These are phyloP conservation scores for Saguinus midas DNA, from an alignment of 2,113 vertebrate genomes.

Conservation along the genomic window DNA sequence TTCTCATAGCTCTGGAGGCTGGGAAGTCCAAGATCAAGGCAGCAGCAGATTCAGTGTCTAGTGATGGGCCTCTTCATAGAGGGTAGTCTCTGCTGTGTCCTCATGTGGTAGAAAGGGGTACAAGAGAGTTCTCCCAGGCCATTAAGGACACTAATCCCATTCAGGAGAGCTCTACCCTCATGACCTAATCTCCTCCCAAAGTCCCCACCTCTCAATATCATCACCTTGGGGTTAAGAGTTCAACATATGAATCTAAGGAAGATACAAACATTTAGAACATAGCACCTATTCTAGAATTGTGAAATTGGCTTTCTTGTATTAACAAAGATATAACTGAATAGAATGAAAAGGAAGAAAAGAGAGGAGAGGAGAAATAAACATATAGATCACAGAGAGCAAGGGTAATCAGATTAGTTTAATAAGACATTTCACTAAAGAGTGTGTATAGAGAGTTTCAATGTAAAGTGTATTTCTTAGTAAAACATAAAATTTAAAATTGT, in stretches of 20 bases:
- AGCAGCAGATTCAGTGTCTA: background rate
- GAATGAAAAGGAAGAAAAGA: background rate
- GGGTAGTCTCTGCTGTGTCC: background rate
- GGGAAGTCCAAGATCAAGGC: background rate
- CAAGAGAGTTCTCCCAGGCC: background rate
- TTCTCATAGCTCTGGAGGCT: background rate
- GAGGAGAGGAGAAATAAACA: background rate
- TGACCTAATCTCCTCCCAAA: background rate
- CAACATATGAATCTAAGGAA: background rate
- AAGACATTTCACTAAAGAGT: background rate
- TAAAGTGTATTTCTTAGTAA: background rate
- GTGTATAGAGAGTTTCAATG: background rate
- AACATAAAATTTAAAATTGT: background rate
- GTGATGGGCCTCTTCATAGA: background rate
- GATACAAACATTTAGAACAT: background rate
- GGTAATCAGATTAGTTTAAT: background rate
- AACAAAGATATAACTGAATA: background rate
- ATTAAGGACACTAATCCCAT: background rate
- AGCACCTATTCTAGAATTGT: background rate
- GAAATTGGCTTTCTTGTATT: background rate
- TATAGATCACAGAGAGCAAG: background rate
- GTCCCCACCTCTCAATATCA: background rate
- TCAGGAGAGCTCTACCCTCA: background rate
- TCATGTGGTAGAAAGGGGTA: background rate
- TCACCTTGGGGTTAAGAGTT: background rate